Base-by-base conservation (phyloP, 2,113 vertebrate species). In the Elephantulus edwardii region DNA sequence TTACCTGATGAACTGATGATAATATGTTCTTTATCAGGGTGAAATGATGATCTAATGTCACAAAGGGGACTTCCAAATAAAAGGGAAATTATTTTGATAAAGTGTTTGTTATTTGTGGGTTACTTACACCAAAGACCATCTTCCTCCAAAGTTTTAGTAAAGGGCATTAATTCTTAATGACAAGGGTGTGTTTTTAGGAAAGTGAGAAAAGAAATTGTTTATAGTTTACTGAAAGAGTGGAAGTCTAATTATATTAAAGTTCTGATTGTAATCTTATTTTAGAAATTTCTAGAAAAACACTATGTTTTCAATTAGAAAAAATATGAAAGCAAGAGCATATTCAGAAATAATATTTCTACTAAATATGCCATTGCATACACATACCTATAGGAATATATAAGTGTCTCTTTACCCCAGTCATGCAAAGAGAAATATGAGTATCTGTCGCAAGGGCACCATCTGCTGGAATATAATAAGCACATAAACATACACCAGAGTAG, bases 371-470 rank as follows among this genome's bases (percentile, higher is more conserved):
- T 64, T 20, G 38, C n/a, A n/a, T n/a, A n/a, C n/a, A n/a, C n/a
- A n/a, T n/a, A 8, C 22, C 8, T 58, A 33, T 54, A 2, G 35
- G 7, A 74, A 68, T 76, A 8, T 30, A 33, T 1, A 2, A 11
- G 22, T 14, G 9, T 13, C 0, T 38, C n/a, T n/a, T n/a, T n/a
- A n/a, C n/a, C n/a, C n/a, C n/a, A n/a, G n/a, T n/a, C 50, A 38
- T 12, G 22, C 3, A 22, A 66, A 66, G 17, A 62, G 7, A 64
- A 75, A 76, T 19, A 40, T n/a, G 19, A 52, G 16, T 88, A 46
- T 28, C 44, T 79, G 66, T 76, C 83, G 40, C 74, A 77, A 77
- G 13, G 2, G 1, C 66, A 5, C 91, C 94, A 96, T 86, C 94
- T 94, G 17, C 86, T 91, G 87, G 91, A 54, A 72, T 1, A 6